Conservation (phyloP, 2,113 vertebrate species). For the Chlorocebus sabaeus region DNA sequence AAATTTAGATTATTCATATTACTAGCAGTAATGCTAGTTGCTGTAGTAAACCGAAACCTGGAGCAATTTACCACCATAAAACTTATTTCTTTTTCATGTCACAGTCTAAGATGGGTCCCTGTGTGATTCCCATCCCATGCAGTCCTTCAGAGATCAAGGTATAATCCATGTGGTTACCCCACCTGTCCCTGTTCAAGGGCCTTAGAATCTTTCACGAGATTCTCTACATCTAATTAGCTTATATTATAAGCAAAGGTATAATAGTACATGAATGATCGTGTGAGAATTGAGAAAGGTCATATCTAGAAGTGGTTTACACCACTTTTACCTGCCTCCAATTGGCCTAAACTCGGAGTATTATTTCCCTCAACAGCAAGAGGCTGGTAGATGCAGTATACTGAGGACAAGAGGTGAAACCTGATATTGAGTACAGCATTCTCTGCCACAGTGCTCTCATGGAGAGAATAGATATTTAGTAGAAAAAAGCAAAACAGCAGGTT, state of each 20-base stretch:
- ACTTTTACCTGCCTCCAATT: neutral
- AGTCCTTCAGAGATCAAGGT: neutral
- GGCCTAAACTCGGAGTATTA: neutral
- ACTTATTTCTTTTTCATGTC: neutral
- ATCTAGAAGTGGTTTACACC: neutral
- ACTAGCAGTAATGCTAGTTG: neutral
- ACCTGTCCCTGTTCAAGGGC: neutral
- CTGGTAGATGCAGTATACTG: neutral
- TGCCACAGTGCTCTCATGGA: neutral
- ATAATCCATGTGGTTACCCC: fast-evolving
- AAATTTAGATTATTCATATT: neutral
- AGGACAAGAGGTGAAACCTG: neutral
- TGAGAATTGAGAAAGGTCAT: neutral
- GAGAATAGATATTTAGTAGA: neutral
- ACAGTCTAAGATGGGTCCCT: neutral
- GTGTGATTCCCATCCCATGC: neutral
- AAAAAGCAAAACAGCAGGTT: neutral
- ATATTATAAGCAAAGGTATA: neutral
- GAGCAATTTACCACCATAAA: neutral
- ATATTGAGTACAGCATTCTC: fast-evolving
- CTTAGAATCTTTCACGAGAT: neutral
- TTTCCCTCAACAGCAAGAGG: neutral
- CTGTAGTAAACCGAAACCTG: neutral
- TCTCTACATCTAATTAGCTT: neutral
- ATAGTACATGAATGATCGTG: neutral